phyloP scores from a whole-genome alignment of 2,888 invertebrate genomes.

The Lamellibrachia satsuma region DNA sequence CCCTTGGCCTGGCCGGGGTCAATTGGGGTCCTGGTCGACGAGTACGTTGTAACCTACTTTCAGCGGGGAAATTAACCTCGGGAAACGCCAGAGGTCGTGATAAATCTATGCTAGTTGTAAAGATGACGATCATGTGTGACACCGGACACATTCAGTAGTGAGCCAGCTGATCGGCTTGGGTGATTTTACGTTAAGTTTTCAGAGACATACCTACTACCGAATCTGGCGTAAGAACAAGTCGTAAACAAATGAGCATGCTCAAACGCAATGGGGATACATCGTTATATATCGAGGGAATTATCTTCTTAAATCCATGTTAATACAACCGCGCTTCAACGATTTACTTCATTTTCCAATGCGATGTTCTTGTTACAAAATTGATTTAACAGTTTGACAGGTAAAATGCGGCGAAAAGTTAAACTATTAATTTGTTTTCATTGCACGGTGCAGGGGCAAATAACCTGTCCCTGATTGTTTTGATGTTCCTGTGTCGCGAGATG shows the following conservation, averaged over 20 bases:
- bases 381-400: background rate
- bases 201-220: background rate
- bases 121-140: background rate
- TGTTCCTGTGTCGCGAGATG: background rate
- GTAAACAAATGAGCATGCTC: conserved; percentile 17
- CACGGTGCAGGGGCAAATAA: conserved; percentile 13
- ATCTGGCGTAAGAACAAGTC: conserved; percentile 1
- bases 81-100: background rate
- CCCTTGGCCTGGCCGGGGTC: conserved; percentile 17
- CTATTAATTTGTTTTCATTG: background rate
- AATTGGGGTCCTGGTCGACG: background rate
- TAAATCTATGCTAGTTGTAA: background rate
- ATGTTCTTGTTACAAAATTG: background rate
- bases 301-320: background rate
- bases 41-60: conserved; percentile 13
- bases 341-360: background rate
- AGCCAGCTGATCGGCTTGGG: background rate
- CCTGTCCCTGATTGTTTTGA: background rate
- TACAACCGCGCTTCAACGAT: background rate
- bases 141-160: background rate
- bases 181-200: background rate
- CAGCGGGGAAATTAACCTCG: background rate
- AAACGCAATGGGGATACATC: background rate
- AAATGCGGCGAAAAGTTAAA: background rate
- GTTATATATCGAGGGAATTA: background rate